Conservation (phyloP, 2,113 vertebrate species). For the Dicaeum eximium region DNA sequence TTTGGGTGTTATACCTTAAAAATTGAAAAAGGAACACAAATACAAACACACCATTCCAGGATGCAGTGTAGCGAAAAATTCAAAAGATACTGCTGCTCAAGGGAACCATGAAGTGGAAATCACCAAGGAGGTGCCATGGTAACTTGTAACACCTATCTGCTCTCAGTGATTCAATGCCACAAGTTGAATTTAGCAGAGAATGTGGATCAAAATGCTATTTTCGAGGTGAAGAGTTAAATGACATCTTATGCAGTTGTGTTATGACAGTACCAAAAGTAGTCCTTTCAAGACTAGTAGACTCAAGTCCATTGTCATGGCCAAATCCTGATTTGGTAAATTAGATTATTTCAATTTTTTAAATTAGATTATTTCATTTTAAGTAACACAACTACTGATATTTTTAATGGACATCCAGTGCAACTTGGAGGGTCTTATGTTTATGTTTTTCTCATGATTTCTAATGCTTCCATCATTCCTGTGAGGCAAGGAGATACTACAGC, state of each 20-base stretch:
- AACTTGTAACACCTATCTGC: neutral
- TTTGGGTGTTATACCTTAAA: neutral
- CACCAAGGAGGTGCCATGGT: neutral
- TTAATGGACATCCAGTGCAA: neutral
- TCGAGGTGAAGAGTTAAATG: neutral
- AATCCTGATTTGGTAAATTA: neutral
- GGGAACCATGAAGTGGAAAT: neutral
- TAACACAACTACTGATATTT: neutral
- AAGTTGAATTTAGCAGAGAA: neutral
- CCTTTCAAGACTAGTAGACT: neutral
- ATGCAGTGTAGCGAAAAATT: neutral
- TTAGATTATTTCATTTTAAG: neutral
- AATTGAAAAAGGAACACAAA: neutral
- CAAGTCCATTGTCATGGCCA: neutral
- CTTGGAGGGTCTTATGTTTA: neutral
- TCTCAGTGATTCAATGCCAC: neutral
- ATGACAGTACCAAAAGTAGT: neutral
- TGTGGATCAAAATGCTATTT: neutral
- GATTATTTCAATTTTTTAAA: neutral
- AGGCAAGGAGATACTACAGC: neutral
- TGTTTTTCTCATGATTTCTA: neutral
- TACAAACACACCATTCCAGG: neutral
- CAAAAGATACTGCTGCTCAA: neutral
- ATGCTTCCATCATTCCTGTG: neutral
- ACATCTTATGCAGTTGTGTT: neutral